Evolutionary conservation across 2,113 vertebrate species (phyloP).

Genomic region (Halcyon senegalensis): DNA sequence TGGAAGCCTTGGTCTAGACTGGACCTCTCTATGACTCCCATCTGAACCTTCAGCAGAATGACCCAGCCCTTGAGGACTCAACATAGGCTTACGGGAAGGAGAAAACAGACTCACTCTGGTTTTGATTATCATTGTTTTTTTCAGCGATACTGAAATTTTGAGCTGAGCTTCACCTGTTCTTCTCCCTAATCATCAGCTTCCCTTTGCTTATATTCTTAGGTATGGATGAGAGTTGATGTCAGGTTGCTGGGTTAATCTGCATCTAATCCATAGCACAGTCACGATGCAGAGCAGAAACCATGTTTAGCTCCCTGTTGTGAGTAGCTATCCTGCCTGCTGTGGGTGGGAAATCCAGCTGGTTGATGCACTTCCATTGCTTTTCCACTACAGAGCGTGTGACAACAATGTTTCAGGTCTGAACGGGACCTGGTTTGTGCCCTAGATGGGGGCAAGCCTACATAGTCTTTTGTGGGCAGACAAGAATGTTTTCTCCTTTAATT

Average conservation of each 20-base stretch:
- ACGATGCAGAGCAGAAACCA: neutral
- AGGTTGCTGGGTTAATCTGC: constrained; percentile 48
- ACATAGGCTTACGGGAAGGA: neutral
- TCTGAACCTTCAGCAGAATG: neutral
- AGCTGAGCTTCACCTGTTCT: constrained; percentile 15
- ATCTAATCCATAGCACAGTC: constrained; percentile 50
- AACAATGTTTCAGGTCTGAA: neutral
- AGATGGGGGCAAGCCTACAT: neutral
- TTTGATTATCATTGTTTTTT: neutral
- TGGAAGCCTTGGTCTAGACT: neutral
- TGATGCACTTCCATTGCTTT: neutral
- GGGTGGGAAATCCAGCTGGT: neutral
- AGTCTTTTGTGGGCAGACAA: neutral
- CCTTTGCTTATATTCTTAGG: constrained; percentile 24
- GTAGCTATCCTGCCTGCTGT: neutral
- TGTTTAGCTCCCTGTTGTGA: constrained; percentile 28
- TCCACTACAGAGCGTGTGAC: neutral
- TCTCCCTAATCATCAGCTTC: constrained; percentile 26
- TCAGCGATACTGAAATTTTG: constrained; percentile 32
- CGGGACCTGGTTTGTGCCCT: accelerated
- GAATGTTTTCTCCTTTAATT: neutral
- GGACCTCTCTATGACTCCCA: neutral
- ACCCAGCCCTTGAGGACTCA: neutral
- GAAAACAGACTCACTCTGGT: neutral
- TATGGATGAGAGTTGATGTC: neutral